Evolutionary conservation across 1,140 invertebrate genomes (phyloP), one percentile per base, ranked within the genome.

Genomic region (Rhagoletis pomonella): DNA sequence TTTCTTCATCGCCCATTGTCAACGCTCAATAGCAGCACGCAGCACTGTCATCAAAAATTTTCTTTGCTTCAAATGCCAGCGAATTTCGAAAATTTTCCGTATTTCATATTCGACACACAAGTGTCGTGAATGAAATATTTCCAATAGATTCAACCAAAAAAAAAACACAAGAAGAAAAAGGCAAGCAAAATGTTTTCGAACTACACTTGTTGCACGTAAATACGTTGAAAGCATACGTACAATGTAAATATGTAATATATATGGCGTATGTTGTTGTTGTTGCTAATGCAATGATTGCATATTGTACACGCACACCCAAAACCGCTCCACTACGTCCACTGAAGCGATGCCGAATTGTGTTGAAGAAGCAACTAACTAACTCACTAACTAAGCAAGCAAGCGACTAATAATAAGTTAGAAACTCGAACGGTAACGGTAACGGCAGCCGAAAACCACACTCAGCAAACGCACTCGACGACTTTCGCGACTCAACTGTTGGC

Each of bases 381-480:
- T 29, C 29, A 62, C 12, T 62, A 62, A 17, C 60, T 81, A 58
- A 50, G 47, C 10, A 50, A 50, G 19, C 55, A 55, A 50, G 9
- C 29, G 55, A 69, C 6, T 69, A 44, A 55, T 19, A 19, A 19
- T 29, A 55, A 9, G 19, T 81, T 81, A 81, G 47, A 81, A 81
- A 81, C n/a, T 81, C 73, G 73, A 4, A 50, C 73, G 19, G 17
- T 81, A 81, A 58, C 73, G 73, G 73, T 81, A 81, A 19, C 17
- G 73, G n/a, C 73, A 81, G 19, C 73, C 73, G 73, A 81, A 81
- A 55, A 81, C 73, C 73, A n/a, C 73, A 81, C 73, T 81, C 73
- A 81, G 47, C 73, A 81, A 81, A 81, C 73, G 73, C 73, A 81
- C 73, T 81, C 73, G 73, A 81, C 73, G 73, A 81, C 73, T 81